A percentile compares a stretch with the other conserved stretches of the same genome.
These are phyloP conservation scores for Drosophila multiciliata DNA, from an alignment of 2,888 invertebrate genomes.

Conservation along the genomic window DNA sequence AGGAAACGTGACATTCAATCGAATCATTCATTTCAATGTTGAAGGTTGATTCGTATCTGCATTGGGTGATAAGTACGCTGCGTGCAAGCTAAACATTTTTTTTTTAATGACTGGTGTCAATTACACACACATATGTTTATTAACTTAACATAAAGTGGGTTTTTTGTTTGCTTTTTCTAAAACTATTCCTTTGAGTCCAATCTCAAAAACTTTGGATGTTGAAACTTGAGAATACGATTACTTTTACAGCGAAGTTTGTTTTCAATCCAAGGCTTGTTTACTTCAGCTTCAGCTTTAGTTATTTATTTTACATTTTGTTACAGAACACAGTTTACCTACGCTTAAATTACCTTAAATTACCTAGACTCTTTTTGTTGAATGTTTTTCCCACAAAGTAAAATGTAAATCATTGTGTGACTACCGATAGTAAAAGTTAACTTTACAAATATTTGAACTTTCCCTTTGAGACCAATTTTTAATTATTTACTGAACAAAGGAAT, in stretches of 20 bases:
- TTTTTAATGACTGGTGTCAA: neutral
- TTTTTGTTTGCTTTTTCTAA: neutral
- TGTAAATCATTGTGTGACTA: neutral
- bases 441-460: neutral
- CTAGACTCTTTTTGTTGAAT: conserved; percentile 2
- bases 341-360: conserved; percentile 15
- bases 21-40: conserved; percentile 19
- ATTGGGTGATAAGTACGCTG: conserved; percentile 4
- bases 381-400: neutral
- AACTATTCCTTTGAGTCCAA: neutral
- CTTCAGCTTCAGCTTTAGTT: neutral
- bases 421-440: neutral
- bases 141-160: neutral
- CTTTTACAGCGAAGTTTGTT: neutral
- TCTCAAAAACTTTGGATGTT: neutral
- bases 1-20: conserved; percentile 38
- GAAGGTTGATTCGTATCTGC: conserved; percentile 12
- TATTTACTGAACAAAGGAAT: neutral
- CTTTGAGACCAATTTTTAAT: neutral
- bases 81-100: conserved; percentile 2
- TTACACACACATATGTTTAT: conserved; percentile 12
- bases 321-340: neutral
- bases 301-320: neutral
- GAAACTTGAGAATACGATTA: neutral
- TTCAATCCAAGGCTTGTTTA: conserved; percentile 13